Conservation (phyloP, 2,113 vertebrate species). For the Halichoeres trimaculatus region DNA sequence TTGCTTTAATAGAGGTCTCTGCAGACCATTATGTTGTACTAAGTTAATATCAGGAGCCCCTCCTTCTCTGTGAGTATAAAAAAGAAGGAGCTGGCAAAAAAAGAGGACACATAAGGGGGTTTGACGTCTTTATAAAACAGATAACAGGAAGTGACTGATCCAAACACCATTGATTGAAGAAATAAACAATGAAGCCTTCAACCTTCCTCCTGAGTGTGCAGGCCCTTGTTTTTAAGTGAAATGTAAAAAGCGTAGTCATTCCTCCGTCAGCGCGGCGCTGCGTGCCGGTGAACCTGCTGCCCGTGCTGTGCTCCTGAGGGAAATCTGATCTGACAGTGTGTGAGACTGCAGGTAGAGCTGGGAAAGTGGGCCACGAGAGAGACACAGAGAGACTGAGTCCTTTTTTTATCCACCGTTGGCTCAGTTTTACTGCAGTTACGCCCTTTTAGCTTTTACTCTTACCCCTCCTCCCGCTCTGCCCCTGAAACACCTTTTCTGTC, state of each 20-base stretch:
- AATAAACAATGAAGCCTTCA: too few species aligned
- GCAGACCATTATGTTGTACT: too few species aligned
- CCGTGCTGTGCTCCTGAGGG: conserved; percentile 33
- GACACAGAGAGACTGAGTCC: conserved; percentile 7
- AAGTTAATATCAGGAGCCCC: too few species aligned
- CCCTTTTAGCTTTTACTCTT: not conserved
- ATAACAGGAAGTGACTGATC: too few species aligned
- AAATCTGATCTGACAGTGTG: conserved; percentile 57
- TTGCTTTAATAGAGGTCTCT: too few species aligned
- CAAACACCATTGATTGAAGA: too few species aligned
- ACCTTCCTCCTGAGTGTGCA: too few species aligned
- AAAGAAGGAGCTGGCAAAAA: too few species aligned
- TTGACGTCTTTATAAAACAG: too few species aligned
- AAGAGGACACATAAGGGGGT: too few species aligned
- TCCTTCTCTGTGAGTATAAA: too few species aligned
- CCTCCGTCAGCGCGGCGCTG: not conserved
- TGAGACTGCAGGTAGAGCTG: conserved; percentile 54
- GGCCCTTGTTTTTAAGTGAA: not conserved
- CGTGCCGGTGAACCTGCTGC: conserved; percentile 9
- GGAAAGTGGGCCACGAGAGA: conserved; percentile 57
- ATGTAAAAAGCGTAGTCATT: not conserved
- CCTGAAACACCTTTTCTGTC: not conserved
- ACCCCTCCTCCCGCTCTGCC: not conserved
- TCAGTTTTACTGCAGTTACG: conserved; percentile 1
- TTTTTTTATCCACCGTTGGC: conserved; percentile 9